Base-by-base conservation (phyloP, 2,113 vertebrate genomes). In the Rhinolophus sinicus region DNA sequence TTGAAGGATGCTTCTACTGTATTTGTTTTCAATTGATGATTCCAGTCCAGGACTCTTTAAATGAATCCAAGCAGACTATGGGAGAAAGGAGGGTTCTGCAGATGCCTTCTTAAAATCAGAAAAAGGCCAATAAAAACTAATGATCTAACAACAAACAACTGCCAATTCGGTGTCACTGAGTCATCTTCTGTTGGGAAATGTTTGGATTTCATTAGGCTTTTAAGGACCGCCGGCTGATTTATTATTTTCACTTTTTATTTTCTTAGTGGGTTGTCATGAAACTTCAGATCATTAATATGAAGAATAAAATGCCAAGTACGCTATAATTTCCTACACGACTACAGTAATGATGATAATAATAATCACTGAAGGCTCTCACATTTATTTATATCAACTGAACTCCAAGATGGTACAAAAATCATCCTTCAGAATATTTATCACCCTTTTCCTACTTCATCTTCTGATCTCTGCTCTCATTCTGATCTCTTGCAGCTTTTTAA, bases 211-310 rank as follows among this genome's bases (percentile, higher is more conserved):
- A 80, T 88, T 95, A 91, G 40, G 91, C 93, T 97, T 97, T 97
- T 93, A 85, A 97, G 86, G 95, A 96, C 95, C 58, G 0, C 78
- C 67, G 69, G 35, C 82, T 89, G 82, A 96, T 95, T 93, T 96
- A 96, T 94, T 96, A 96, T 96, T 97, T 97, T 93, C 84, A 84
- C 94, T 94, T 96, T 98, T 95, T 97, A 97, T 97, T 96, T 98
- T 97, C 86, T 97, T 96, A 94, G 88, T 65, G 86, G 82, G 93
- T 84, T 98, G 94, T 93, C 96, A 84, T 96, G 81, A 98, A 96
- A 95, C 58, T 70, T 97, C 91, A 93, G 62, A 95, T 97, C 86
- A 95, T 94, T 96, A 96, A 95, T 95, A 86, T 60, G 82, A 94
- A 94, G 90, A 92, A 78, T 93, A 86, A 96, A 94, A 87, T 67